phyloP scores from a whole-genome alignment of 2,797 vertebrate species.

The Oryzias dopingdopingensis region DNA sequence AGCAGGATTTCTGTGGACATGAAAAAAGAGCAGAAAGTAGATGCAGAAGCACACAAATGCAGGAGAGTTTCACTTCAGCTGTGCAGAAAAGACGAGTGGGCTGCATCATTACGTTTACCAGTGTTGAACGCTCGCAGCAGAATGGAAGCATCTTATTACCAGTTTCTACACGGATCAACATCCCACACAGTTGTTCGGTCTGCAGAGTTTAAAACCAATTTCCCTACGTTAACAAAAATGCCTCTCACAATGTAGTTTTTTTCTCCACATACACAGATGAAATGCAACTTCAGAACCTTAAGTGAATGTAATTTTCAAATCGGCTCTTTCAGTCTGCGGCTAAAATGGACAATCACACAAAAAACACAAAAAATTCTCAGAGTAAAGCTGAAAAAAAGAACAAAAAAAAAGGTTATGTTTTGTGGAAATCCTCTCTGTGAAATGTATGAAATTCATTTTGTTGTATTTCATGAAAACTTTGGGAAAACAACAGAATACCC shows the following conservation, averaged over 20 bases:
- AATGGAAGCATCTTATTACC: constrained; percentile 78
- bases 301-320: background rate
- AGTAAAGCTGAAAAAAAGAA: too few species aligned
- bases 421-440: too few species aligned
- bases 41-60: constrained; percentile 46
- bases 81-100: constrained; percentile 64
- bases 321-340: background rate
- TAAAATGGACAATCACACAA: background rate
- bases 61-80: constrained; percentile 66
- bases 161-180: constrained; percentile 74
- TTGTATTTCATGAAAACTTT: too few species aligned
- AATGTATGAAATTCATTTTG: too few species aligned
- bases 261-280: constrained; percentile 39
- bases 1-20: constrained; percentile 51
- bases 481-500: too few species aligned
- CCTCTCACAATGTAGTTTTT: constrained; percentile 47
- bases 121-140: constrained; percentile 70
- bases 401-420: too few species aligned
- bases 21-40: constrained; percentile 56
- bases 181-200: constrained; percentile 71
- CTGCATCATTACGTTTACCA: constrained; percentile 68
- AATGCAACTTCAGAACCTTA: constrained; percentile 31
- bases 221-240: constrained; percentile 69
- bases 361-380: background rate
- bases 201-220: constrained; percentile 70